Percentiles rank a stretch among this genome's conserved stretches.
phyloP scores from a whole-genome alignment of 2,113 vertebrate species.

The Boulengeromyrus knoepffleri region DNA sequence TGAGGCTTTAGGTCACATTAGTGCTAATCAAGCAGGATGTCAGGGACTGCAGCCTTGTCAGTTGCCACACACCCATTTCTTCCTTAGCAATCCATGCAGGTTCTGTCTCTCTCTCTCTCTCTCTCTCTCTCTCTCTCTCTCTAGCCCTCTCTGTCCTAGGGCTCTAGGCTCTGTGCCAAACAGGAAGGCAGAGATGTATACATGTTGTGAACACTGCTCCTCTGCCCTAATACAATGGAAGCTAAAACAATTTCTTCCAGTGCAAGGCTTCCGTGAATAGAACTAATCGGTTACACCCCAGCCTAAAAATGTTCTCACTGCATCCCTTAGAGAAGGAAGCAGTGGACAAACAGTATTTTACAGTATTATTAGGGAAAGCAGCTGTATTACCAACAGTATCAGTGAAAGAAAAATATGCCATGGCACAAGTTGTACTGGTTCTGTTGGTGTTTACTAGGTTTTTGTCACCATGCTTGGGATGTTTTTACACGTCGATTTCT shows the following conservation, averaged over 20 bases:
- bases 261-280: conserved; percentile 9
- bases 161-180: not conserved
- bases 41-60: not conserved
- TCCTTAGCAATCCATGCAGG: not conserved
- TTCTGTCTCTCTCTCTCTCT: not conserved
- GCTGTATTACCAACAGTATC: not conserved
- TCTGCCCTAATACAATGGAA: not conserved
- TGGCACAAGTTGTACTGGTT: not conserved
- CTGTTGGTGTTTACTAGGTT: not conserved
- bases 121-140: not conserved
- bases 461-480: not conserved
- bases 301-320: conserved; percentile 1
- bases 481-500: not conserved
- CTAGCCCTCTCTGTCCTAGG: not conserved
- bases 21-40: not conserved
- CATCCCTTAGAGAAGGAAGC: not conserved
- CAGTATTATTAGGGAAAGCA: not conserved
- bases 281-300: conserved; percentile 6
- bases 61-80: not conserved
- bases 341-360: not conserved
- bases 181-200: conserved; percentile 7
- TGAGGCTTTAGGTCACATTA: not conserved
- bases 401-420: not conserved
- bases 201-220: not conserved
- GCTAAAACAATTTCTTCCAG: not conserved